Evolutionary conservation across 2,797 vertebrate species (phyloP), one percentile per base, ranked within the genome.

Genomic region (Amazonetta brasiliensis): DNA sequence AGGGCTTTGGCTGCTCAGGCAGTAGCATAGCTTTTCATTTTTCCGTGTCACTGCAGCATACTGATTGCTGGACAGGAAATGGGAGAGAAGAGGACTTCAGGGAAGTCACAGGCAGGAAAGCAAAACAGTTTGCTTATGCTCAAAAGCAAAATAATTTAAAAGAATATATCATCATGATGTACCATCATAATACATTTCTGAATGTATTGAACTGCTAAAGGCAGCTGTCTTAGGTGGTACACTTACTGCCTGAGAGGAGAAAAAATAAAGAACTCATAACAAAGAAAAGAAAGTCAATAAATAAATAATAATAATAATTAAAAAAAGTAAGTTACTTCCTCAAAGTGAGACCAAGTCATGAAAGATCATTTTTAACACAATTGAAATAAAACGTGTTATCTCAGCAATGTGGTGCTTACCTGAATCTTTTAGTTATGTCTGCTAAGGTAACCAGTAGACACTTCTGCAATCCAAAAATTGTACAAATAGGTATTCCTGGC

Each of bases 1-100:
- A 95, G 86, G 76, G 73, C 86, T 97, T 96, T 88, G 92, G 95
- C 95, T 91, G 84, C 58, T 86, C 72, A 33, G 82, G 76, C 37
- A 1, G 81, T 91, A 79, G 28, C 3, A 1, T 41, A 58, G 85
- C 46, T 92, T 85, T 88, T 69, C 77, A 91, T 80, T 90, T 69
- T 60, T 91, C 74, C 59, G 1, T 7, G 7, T 84, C 77, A 83
- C 77, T 69, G 56, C 81, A 93, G 82, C 10, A 14, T 86, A 92
- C 86, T 10, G 62, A 97, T 95, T 68, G 31, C 86, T 54, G 82
- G 84, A 86, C 73, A 69, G 89, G 87, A 68, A 71, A 16, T 1
- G 35, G 80, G 73, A 89, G 64, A 68, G n/a, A 68, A 72, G 80
- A 95, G 69, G 63, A 48, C 75, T 86, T 59, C 0, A 23, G 43